A percentile compares a stretch with the other conserved stretches of the same genome.
Conservation (phyloP, 2,888 invertebrate genomes). For the Tridacna crocea region DNA sequence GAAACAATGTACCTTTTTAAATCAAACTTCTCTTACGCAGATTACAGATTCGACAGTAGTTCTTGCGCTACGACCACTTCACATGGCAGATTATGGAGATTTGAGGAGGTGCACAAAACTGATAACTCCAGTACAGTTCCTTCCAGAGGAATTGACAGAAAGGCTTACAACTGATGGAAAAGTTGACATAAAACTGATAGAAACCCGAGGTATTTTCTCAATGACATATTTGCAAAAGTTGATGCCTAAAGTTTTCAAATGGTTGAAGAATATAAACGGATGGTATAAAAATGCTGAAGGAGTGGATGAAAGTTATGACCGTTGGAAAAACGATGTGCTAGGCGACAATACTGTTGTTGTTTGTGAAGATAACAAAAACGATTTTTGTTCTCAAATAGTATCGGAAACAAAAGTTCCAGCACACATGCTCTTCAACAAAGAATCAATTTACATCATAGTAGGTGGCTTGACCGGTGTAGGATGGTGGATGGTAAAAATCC, state of each 20-base stretch:
- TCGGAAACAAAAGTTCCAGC: background rate
- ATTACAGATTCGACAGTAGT: background rate
- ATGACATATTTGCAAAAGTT: no score
- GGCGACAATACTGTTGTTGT: background rate
- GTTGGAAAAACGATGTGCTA: background rate
- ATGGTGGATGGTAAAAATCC: constrained; percentile 67
- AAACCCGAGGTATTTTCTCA: no score
- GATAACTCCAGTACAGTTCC: no score
- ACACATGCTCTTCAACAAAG: constrained; percentile 5
- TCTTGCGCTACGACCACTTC: no score
- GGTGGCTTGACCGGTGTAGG: constrained; percentile 76
- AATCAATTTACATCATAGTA: constrained; percentile 67
- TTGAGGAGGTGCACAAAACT: no score
- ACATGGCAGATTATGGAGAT: no score
- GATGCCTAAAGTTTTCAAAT: no score
- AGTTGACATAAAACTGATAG: no score
- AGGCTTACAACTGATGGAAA: no score
- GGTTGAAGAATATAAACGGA: no score
- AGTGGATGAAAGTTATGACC: background rate
- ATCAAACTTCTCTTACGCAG: background rate
- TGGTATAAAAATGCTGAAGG: background rate
- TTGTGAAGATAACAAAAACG: background rate
- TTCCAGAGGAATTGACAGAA: no score
- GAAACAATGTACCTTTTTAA: no score
- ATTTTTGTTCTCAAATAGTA: background rate